Evolutionary conservation across 2,113 vertebrate genomes (phyloP), one percentile per base, ranked within the genome.

Genomic region (Channa argus): DNA sequence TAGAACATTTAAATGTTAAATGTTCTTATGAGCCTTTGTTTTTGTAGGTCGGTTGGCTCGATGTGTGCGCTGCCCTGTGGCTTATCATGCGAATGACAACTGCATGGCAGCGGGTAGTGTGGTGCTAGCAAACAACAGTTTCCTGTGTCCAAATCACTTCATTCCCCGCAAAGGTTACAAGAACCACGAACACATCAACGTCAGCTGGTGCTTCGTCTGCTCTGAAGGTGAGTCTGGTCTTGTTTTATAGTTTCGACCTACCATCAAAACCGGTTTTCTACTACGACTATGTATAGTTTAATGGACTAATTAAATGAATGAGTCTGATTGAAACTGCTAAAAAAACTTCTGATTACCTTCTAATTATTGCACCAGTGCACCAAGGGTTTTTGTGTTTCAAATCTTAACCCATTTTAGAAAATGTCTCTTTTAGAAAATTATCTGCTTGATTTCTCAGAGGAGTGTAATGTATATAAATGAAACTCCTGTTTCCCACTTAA

Each of bases 151-250:
- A 46, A 99, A 98, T 87, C 98, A 99, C 93, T 99, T 99, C 91
- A 95, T 95, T 1, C 94, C 98, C 0, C 95, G 98, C 50, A 95
- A 97, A 68, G 97, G 97, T 75, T 98, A 95, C 90, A 96, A 97
- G 82, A 98, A 99, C 92, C 98, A 99, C 0, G 97, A 99, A 66
- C 98, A 99, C 83, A 96, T 99, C 91, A 99, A 99, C 7, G 98
- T 99, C 61, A 99, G 98, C 95, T 99, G 98, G 97, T 99, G 98
- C 92, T 99, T 99, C 39, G 98, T 99, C 73, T 99, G 98, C 91
- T 99, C 98, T 0, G 97, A 99, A 96, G 98, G 98, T 97, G 86
- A 94, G 93, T 43, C 34, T n/a, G 15, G 0, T 14, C 47, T 50
- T 9, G 7, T 37, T 56, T 56, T n/a, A 5, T 3, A 0, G 6